A percentile compares a stretch with the other conserved stretches of the same genome.
These are phyloP conservation scores for Lepus europaeus DNA, from an alignment of 2,113 vertebrate species.

Conservation along the genomic window DNA sequence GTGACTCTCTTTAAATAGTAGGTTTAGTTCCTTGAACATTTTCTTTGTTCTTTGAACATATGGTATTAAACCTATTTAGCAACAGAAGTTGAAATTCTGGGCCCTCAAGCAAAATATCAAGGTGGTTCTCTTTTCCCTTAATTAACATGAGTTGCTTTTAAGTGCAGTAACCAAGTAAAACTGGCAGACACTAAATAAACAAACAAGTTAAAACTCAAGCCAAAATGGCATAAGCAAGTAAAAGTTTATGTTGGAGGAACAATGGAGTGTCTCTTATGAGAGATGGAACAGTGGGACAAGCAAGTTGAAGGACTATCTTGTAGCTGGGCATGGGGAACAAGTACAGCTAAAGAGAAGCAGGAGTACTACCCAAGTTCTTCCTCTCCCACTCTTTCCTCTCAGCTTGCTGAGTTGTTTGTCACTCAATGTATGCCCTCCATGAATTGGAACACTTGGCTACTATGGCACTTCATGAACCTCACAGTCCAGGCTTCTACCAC, in stretches of 20 bases:
- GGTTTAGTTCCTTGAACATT: constrained; percentile 47
- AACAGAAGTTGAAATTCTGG: neutral
- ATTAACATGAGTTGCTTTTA: neutral
- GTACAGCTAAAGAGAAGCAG: rapidly evolving
- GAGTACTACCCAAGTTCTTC: neutral
- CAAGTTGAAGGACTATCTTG: neutral
- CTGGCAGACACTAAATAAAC: too few relatives aligned
- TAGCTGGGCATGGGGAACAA: neutral
- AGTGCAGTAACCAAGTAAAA: neutral
- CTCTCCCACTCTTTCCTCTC: neutral
- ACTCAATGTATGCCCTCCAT: neutral
- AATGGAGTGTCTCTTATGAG: neutral
- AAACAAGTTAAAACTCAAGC: neutral
- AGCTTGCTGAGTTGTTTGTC: neutral
- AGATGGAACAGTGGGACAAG: too few relatives aligned
- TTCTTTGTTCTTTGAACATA: constrained; percentile 29
- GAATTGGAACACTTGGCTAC: neutral
- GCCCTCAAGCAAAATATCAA: neutral
- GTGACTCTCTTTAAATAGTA: neutral
- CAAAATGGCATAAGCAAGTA: neutral
- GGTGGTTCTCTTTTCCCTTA: neutral
- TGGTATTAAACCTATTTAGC: neutral
- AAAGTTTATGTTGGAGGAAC: neutral
- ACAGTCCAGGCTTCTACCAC: neutral
- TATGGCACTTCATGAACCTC: neutral